Percentiles rank a stretch among this genome's conserved stretches.
These are phyloP conservation scores for Drosophila simulans DNA, from an alignment of 1,140 invertebrate genomes.

Conservation along the genomic window DNA sequence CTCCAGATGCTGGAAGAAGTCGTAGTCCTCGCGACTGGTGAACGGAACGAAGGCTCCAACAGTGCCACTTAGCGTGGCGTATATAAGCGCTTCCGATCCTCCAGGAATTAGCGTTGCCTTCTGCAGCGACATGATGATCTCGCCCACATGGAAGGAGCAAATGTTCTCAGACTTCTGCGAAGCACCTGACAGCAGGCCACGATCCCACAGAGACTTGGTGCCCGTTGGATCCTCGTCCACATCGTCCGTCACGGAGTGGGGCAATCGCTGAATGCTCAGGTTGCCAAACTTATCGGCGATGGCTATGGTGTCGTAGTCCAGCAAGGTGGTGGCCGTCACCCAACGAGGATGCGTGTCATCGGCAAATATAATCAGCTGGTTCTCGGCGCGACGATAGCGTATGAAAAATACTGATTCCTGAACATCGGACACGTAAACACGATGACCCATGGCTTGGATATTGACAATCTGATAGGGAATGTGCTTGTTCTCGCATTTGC, in stretches of 20 bases:
- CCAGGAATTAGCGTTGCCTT: constrained; percentile 98
- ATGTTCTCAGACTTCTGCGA: constrained; percentile 98
- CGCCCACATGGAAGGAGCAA: constrained; percentile 97
- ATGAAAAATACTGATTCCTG: constrained; percentile 99
- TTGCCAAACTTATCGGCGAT: constrained; percentile 99
- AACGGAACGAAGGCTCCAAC: constrained; percentile 99
- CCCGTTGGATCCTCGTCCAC: constrained; percentile 99
- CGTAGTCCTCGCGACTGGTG: constrained; percentile 98
- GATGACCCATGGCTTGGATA: constrained; percentile 96
- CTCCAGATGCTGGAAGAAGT: constrained; percentile 99
- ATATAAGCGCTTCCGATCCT: constrained; percentile 97
- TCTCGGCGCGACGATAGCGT: constrained; percentile 97
- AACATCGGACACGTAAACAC: constrained; percentile 97
- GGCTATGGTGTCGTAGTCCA: constrained; percentile 99
- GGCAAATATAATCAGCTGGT: constrained; percentile 99
- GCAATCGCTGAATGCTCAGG: constrained; percentile 94
- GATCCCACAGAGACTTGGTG: constrained; percentile 99
- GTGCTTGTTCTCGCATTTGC: constrained; percentile 99
- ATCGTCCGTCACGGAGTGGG: constrained; percentile 96
- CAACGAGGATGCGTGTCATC: constrained; percentile 99
- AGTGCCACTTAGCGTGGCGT: constrained; percentile 97
- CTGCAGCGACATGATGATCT: constrained; percentile 95
- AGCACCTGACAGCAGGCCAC: constrained; percentile 97
- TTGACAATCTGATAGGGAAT: constrained; percentile 97
- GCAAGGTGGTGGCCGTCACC: constrained; percentile 95